Conservation (phyloP, 2,113 vertebrate genomes). For the Brachionichthys hirsutus region DNA sequence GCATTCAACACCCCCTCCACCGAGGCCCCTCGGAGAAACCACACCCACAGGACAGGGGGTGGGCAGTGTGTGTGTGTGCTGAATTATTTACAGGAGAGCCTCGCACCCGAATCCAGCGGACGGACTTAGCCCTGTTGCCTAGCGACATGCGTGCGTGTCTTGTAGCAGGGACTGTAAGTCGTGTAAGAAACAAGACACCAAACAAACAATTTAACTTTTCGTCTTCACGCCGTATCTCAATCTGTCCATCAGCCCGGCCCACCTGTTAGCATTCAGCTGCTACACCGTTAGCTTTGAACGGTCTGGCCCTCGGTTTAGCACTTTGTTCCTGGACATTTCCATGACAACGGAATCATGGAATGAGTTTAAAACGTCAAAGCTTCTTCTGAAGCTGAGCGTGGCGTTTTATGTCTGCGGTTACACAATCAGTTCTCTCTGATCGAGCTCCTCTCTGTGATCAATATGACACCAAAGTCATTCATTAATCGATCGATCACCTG, state of each 20-base stretch:
- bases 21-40: constrained; percentile 45
- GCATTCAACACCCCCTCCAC: constrained; percentile 27
- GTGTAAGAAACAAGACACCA: constrained; percentile 64
- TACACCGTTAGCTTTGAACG: too few relatives aligned
- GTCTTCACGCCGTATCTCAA: constrained; percentile 15
- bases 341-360: too few relatives aligned
- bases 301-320: background rate
- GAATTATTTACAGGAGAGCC: constrained; percentile 60
- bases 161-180: constrained; percentile 62
- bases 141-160: constrained; percentile 63
- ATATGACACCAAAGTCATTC: too few relatives aligned
- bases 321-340: too few relatives aligned
- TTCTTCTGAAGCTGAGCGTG: too few relatives aligned
- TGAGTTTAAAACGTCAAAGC: too few relatives aligned
- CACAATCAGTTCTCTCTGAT: too few relatives aligned
- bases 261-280: too few relatives aligned
- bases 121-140: constrained; percentile 66
- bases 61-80: constrained; percentile 16
- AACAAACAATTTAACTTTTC: constrained; percentile 54
- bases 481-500: too few relatives aligned
- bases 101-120: constrained; percentile 53
- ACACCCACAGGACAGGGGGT: constrained; percentile 50
- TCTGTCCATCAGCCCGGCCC: background rate
- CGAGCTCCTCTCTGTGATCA: too few relatives aligned
- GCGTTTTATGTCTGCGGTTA: too few relatives aligned